A percentile compares a stretch with the other conserved stretches of the same genome.
Evolutionary conservation across 2,888 invertebrate genomes (phyloP).

Genomic region (Metallyticus violacea): DNA sequence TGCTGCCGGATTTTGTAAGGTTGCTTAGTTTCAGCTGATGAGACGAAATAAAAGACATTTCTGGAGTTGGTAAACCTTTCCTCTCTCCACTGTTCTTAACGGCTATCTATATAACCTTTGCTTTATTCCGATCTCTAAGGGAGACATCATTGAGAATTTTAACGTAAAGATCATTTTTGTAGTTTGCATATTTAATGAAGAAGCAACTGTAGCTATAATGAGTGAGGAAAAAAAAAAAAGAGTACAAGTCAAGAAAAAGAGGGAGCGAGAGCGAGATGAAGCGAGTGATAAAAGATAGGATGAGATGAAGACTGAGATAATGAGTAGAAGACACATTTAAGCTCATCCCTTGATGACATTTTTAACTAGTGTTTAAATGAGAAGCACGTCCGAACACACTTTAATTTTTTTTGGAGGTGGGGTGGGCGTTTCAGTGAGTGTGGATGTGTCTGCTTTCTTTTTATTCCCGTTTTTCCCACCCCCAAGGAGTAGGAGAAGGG

Average conservation of each 20-base stretch:
- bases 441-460: not conserved
- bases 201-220: conserved; percentile 7
- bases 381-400: conserved; percentile 30
- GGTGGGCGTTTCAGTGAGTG: not conserved
- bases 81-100: not conserved
- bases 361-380: conserved; percentile 35
- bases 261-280: not conserved
- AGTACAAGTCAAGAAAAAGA: not conserved
- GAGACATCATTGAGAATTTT: not conserved
- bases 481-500: not conserved
- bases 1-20: not conserved
- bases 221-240: not conserved
- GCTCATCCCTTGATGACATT: conserved; percentile 28
- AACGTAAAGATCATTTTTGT: not conserved
- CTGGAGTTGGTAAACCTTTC: not conserved
- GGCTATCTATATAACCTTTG: not conserved
- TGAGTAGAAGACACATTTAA: conserved; percentile 22
- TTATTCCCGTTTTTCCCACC: not conserved
- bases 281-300: conserved; percentile 6
- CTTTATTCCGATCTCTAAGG: not conserved
- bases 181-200: conserved; percentile 9
- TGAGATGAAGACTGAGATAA: conserved; percentile 18
- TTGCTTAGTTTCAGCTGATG: not conserved
- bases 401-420: conserved; percentile 14
- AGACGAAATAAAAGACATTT: not conserved